Base-by-base conservation (phyloP, 1,140 invertebrate genomes). In the Pseudomyrmex cubaensis region DNA sequence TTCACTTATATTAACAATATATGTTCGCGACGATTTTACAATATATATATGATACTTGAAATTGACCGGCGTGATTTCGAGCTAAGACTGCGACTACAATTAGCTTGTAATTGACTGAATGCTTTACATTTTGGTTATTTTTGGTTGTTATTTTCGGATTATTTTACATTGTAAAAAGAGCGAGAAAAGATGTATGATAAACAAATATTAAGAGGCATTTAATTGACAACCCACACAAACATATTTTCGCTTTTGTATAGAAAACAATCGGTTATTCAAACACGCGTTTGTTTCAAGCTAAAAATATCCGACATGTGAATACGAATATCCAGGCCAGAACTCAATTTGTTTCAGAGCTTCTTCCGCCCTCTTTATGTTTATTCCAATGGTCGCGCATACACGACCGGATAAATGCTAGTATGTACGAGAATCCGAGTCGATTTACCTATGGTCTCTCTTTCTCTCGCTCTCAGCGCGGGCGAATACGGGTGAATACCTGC, bases 291-390 rank as follows among this genome's bases (percentile, higher is more conserved):
- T 67, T 52, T 69, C 4, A 13, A 8, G 50, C 52, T 82, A n/a
- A 83, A 85, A 82, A 64, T 72, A 54, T 62, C 15, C 17, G 76
- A 84, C 10, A 52, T 12, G 50, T 52, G 73, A 61, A 63, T 75
- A 62, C 8, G 52, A 12, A 63, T 82, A 80, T 82, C 73, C 63
- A 70, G 63, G 5, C 15, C 20, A 44, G 52, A 50, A 66, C 82
- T 70, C 57, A 82, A 87, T 87, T 70, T 76, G 64, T 17, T 76
- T 59, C 72, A 85, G 85, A 72, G 57, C 44, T 10, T 75, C 50
- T 82, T 85, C 25, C 56, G 7, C 2, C 15, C 76, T 48, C 17
- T 74, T 83, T 76, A 77, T 54, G 48, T 77, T 77, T 77, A 66
- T 66, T 44, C 17, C 74, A 77, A 66, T 54, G 4, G 61, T 44